Conservation (phyloP, 2,888 invertebrate species). For the Mamestra brassicae region DNA sequence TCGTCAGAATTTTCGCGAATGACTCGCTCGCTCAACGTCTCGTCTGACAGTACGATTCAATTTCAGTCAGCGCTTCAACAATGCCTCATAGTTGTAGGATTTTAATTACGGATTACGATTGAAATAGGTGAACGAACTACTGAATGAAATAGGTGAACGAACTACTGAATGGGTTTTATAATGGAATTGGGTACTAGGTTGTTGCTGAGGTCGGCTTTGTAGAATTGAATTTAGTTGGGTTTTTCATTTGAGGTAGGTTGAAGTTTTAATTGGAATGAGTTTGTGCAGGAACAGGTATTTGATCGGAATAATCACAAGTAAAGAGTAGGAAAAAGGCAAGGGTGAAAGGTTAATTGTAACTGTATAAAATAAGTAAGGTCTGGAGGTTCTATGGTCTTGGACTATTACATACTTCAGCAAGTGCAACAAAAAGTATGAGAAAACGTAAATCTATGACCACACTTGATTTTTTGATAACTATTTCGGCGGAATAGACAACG, state of each 20-base stretch:
- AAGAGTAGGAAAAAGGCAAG: too few species aligned
- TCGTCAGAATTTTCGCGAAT: too few species aligned
- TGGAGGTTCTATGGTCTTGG: too few species aligned
- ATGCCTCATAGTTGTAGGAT: constrained; percentile 57
- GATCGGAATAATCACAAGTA: too few species aligned
- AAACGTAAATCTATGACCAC: too few species aligned
- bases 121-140: constrained; percentile 7
- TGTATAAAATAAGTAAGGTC: too few species aligned
- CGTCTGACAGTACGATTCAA: constrained; percentile 55
- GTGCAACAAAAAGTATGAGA: too few species aligned
- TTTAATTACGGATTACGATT: constrained; percentile 59
- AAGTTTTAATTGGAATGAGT: constrained; percentile 23
- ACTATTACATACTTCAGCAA: too few species aligned
- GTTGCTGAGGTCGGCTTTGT: constrained; percentile 17
- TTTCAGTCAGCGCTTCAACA: constrained; percentile 54
- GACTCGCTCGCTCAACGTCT: constrained; percentile 10
- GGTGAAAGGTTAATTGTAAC: too few species aligned
- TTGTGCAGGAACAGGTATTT: neutral
- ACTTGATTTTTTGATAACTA: too few species aligned
- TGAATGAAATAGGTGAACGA: constrained; percentile 40
- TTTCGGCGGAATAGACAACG: too few species aligned
- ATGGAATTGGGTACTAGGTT: constrained; percentile 37
- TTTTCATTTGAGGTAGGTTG: neutral
- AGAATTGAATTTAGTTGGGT: constrained; percentile 16
- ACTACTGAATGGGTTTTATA: constrained; percentile 53